Evolutionary conservation across 1,140 invertebrate genomes (phyloP).

Genomic region (Drosophila orosa): DNA sequence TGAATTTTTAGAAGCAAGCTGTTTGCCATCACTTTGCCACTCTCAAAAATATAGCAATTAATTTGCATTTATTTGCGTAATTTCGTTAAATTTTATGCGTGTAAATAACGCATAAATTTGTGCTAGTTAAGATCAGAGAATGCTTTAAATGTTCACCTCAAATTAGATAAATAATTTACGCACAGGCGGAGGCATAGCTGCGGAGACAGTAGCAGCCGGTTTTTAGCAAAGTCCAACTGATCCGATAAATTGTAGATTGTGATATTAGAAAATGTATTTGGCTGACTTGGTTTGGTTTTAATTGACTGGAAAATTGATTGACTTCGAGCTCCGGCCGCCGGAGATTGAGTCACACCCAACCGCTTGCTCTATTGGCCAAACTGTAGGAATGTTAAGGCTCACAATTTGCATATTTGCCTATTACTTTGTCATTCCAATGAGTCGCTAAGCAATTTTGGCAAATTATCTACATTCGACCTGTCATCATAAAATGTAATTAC

Average conservation of each 20-base stretch:
- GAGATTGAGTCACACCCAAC: constrained; percentile 37
- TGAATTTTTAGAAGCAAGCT: constrained; percentile 4
- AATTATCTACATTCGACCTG: constrained; percentile 38
- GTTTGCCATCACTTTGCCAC: constrained; percentile 30
- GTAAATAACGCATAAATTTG: constrained; percentile 69
- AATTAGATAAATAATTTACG: constrained; percentile 45
- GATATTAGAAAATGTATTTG: constrained; percentile 39
- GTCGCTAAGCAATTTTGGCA: constrained; percentile 28
- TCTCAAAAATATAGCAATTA: constrained; percentile 37
- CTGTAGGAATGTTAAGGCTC: constrained; percentile 19
- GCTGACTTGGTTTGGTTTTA: constrained; percentile 53
- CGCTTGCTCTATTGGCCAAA: constrained; percentile 5
- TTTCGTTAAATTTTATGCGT: constrained; percentile 44
- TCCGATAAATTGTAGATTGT: constrained; percentile 55
- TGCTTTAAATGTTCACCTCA: constrained; percentile 57
- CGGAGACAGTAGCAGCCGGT: constrained; percentile 44
- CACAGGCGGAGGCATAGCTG: constrained; percentile 6
- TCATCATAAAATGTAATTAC: constrained; percentile 46
- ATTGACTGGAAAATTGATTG: constrained; percentile 66
- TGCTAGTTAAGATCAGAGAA: constrained; percentile 51
- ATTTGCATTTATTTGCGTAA: constrained; percentile 57
- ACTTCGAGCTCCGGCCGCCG: constrained; percentile 13
- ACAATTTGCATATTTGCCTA: constrained; percentile 56
- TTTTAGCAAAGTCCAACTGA: constrained; percentile 33
- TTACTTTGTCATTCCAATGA: constrained; percentile 9